phyloP scores from a whole-genome alignment of 2,888 invertebrate species.

The Nudaria mundana region DNA sequence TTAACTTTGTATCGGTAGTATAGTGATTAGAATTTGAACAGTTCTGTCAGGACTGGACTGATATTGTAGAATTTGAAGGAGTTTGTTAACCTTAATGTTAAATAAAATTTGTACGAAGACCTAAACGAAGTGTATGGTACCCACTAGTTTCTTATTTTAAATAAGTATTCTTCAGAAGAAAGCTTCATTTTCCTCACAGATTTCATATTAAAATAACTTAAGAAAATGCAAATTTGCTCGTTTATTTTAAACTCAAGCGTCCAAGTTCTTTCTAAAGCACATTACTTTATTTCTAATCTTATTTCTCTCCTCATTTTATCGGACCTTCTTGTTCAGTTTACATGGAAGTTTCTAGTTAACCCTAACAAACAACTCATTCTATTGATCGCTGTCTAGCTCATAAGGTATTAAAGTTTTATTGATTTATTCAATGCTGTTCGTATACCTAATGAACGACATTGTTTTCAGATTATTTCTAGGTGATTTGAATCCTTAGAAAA shows the following conservation, averaged over 20 bases:
- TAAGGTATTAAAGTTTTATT: conserved; percentile 25
- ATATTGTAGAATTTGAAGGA: too few species aligned
- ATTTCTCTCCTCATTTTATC: conserved; percentile 15
- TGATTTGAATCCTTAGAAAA: too few species aligned
- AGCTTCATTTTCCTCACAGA: neutral
- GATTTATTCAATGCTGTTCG: conserved; percentile 24
- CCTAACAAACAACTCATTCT: conserved; percentile 16
- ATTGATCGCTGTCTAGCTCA: conserved; percentile 22
- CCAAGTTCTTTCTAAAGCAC: conserved; percentile 17
- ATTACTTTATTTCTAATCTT: conserved; percentile 26
- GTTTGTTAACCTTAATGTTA: too few species aligned
- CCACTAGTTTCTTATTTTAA: too few species aligned
- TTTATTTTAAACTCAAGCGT: conserved; percentile 18
- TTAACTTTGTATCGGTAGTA: too few species aligned
- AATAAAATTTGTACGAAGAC: too few species aligned
- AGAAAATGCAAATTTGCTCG: conserved; percentile 22
- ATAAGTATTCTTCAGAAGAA: too few species aligned
- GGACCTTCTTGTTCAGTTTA: conserved; percentile 25
- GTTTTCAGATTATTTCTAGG: too few species aligned
- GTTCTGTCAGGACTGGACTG: too few species aligned
- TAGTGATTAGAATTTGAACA: too few species aligned
- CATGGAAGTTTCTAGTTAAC: conserved; percentile 27
- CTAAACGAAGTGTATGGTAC: too few species aligned
- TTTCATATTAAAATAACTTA: conserved; percentile 13
- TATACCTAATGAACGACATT: conserved; percentile 8